Percentiles rank a stretch among this genome's conserved stretches.
phyloP scores from a whole-genome alignment of 2,888 invertebrate genomes.

The Drosophila flavopinicola region DNA sequence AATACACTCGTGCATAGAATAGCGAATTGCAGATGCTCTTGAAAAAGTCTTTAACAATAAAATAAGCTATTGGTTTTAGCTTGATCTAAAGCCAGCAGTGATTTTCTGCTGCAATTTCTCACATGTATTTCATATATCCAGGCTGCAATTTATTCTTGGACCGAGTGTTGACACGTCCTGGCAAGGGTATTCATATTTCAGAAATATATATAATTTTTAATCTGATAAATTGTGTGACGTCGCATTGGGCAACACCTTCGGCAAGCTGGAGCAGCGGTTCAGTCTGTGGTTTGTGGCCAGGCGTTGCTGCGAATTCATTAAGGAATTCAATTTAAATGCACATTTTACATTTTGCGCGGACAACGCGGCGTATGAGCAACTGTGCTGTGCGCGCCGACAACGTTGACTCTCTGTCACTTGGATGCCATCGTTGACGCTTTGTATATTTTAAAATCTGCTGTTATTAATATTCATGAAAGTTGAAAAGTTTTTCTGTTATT shows the following conservation, averaged over 20 bases:
- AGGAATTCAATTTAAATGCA: slow-evolving; percentile 78
- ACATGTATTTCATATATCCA: too few relatives aligned
- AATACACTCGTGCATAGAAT: slow-evolving; percentile 4
- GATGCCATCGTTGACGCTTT: slow-evolving; percentile 44
- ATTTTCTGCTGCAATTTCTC: too few relatives aligned
- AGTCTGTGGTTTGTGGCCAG: slow-evolving; percentile 43
- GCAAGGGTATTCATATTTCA: slow-evolving; percentile 9
- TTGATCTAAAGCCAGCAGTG: too few relatives aligned
- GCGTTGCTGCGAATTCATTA: slow-evolving; percentile 69
- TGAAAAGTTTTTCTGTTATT: slow-evolving; percentile 76
- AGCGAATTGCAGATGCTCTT: slow-evolving; percentile 18
- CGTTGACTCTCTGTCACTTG: slow-evolving; percentile 54
- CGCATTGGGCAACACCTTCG: slow-evolving; percentile 55
- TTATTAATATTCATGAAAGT: slow-evolving; percentile 79
- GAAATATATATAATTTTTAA: slow-evolving; percentile 48
- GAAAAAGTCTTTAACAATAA: neutral
- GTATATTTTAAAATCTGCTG: slow-evolving; percentile 57
- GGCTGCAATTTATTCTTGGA: too few relatives aligned
- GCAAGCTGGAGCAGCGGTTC: slow-evolving; percentile 16
- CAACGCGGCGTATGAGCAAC: slow-evolving; percentile 58
- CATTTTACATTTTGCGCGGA: slow-evolving; percentile 63
- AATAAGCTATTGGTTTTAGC: too few relatives aligned
- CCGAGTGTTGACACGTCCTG: neutral
- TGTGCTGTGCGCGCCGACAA: too few relatives aligned
- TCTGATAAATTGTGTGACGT: slow-evolving; percentile 55